A percentile compares a stretch with the other conserved stretches of the same genome.
Conservation (phyloP, 2,113 vertebrate genomes). For the Dicaeum eximium region DNA sequence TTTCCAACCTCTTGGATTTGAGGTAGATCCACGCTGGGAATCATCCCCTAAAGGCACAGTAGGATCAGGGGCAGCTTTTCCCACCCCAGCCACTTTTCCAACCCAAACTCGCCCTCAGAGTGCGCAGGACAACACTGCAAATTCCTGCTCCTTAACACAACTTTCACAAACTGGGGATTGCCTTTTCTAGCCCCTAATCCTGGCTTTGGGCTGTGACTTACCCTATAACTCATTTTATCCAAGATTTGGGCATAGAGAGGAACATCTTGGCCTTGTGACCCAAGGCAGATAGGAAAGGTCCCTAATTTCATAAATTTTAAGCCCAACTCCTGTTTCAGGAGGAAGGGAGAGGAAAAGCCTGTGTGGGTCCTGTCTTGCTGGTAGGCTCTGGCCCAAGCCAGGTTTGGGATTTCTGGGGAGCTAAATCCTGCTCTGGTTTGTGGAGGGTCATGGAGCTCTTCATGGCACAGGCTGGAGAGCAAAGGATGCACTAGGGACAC, state of each 20-base stretch:
- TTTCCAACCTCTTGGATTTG: neutral
- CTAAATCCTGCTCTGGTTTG: fast-evolving
- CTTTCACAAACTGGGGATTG: fast-evolving
- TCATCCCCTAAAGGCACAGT: neutral
- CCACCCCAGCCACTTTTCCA: neutral
- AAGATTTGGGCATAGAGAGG: neutral
- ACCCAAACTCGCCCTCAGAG: neutral
- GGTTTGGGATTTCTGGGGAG: neutral
- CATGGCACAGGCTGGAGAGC: fast-evolving
- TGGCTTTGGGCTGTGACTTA: neutral
- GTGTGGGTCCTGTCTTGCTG: neutral
- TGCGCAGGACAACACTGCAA: neutral
- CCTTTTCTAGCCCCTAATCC: neutral
- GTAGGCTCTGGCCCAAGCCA: neutral
- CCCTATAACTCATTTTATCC: fast-evolving
- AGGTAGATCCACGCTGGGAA: neutral
- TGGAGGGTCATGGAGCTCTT: neutral
- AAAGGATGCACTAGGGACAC: neutral
- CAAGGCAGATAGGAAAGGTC: fast-evolving
- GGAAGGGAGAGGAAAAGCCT: neutral
- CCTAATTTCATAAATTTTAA: fast-evolving
- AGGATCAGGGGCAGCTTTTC: fast-evolving
- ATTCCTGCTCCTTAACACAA: neutral
- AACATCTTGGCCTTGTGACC: fast-evolving
- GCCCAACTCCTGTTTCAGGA: neutral